These are phyloP conservation scores for Magallana angulata DNA, from an alignment of 1,140 invertebrate species.

Conservation along the genomic window DNA sequence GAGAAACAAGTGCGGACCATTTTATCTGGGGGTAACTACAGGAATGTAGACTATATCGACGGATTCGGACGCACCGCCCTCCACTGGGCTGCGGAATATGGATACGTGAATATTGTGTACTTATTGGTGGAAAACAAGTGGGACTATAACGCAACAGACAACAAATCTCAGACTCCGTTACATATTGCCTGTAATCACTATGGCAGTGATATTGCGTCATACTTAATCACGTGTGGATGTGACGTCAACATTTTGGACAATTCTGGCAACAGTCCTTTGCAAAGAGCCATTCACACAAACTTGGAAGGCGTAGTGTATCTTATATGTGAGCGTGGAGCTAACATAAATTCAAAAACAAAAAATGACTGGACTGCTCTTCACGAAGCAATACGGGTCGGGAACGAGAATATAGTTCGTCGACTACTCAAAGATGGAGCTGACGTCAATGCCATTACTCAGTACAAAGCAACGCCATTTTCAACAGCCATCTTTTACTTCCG, in stretches of 20 bases:
- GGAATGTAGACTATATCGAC: constrained; percentile 58
- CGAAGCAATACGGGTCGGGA: constrained; percentile 72
- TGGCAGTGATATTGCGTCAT: constrained; percentile 68
- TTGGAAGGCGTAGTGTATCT: constrained; percentile 67
- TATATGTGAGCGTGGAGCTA: constrained; percentile 69
- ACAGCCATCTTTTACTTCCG: constrained; percentile 74
- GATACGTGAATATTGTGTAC: constrained; percentile 66
- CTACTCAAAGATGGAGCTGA: constrained; percentile 68
- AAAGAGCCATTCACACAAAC: constrained; percentile 72
- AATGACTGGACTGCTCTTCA: constrained; percentile 73
- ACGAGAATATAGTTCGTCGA: constrained; percentile 67
- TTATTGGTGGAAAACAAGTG: constrained; percentile 62
- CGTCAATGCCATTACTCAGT: constrained; percentile 66
- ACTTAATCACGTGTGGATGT: constrained; percentile 67
- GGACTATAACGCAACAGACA: constrained; percentile 67
- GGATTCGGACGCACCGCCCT: constrained; percentile 66
- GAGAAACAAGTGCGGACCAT: constrained; percentile 63
- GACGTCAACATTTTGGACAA: constrained; percentile 67
- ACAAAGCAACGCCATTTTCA: constrained; percentile 71
- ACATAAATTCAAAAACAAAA: constrained; percentile 66
- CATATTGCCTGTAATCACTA: constrained; percentile 72
- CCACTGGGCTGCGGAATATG: constrained; percentile 74
- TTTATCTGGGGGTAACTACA: constrained; percentile 55
- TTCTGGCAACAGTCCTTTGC: constrained; percentile 69
- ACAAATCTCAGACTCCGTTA: constrained; percentile 70